Conservation (phyloP, 2,797 vertebrate species). For the Aotus griseimembra region DNA sequence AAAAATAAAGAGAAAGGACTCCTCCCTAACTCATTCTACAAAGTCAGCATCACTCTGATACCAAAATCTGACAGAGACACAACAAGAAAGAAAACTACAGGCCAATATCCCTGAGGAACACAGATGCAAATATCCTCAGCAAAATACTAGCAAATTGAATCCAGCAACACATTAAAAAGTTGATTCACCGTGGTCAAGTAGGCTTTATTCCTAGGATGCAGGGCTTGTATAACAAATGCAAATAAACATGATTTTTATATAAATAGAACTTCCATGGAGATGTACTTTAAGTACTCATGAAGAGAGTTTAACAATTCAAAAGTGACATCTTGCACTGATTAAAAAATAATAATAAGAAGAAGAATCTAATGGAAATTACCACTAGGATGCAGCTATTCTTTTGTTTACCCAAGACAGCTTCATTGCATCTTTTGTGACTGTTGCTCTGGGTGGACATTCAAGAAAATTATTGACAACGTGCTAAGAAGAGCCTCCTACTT, state of each 20-base stretch:
- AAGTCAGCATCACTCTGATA: background rate
- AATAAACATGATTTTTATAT: background rate
- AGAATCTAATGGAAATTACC: background rate
- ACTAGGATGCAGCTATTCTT: background rate
- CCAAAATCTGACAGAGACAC: background rate
- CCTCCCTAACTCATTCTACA: background rate
- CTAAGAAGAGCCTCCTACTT: background rate
- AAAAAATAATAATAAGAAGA: background rate
- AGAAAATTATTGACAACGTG: background rate
- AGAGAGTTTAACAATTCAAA: slow-evolving; percentile 1
- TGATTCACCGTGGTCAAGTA: background rate
- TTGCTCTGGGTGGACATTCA: background rate
- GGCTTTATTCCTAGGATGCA: background rate
- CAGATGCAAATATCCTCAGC: background rate
- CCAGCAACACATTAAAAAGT: background rate
- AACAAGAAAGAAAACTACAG: background rate
- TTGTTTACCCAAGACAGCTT: background rate
- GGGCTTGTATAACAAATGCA: background rate
- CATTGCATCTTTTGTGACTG: background rate
- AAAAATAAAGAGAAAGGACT: background rate
- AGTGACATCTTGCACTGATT: background rate
- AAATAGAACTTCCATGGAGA: background rate
- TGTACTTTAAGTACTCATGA: background rate
- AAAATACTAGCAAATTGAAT: background rate
- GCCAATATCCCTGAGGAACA: background rate